Evolutionary conservation across 1,140 invertebrate genomes (phyloP), one percentile per base, ranked within the genome.

Genomic region (Aphelinus certus): DNA sequence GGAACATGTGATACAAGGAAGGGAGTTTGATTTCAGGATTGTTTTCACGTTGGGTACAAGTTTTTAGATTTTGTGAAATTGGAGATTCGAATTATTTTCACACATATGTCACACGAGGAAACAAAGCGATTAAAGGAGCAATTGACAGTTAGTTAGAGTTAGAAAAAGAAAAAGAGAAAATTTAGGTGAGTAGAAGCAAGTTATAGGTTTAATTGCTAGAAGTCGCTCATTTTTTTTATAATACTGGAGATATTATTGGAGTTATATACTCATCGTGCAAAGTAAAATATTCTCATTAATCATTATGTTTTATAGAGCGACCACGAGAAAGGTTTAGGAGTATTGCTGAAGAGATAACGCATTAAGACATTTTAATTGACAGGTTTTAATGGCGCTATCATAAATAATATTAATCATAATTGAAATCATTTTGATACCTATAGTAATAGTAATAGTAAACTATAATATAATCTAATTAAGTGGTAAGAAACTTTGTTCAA

Each of bases 151-250:
- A 75, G 80, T 80, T 68, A 67, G 76, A 77, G 81, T 85, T 86
- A 85, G 77, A 83, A 79, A 83, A 78, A 85, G 83, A 81, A 82
- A 85, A 82, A 81, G 83, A 84, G 81, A 86, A 73, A 85, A 81
- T 81, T 80, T 76, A 78, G 76, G 82, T 86, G 75, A 86, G 82
- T 84, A 86, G 71, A 86, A 88, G 85, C 85, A 43, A 64, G 75
- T 73, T 74, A 77, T 66, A 71, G 55, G 66, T 77, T 66, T 73
- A 47, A 7, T 75, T 62, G 61, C 66, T 75, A 71, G 55, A 60
- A 71, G 48, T 68, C 57, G 56, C 56, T 74, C 51, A 43, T 51
- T 77, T 46, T 53, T 43, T 71, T 62, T 26, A 26, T 26, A 26
- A 26, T 26, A 26, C 26, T 26, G 26, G 26, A 26, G 26, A 26